Conservation (phyloP, 1,140 invertebrate species). For the Macrotrachela quadricornifera region DNA sequence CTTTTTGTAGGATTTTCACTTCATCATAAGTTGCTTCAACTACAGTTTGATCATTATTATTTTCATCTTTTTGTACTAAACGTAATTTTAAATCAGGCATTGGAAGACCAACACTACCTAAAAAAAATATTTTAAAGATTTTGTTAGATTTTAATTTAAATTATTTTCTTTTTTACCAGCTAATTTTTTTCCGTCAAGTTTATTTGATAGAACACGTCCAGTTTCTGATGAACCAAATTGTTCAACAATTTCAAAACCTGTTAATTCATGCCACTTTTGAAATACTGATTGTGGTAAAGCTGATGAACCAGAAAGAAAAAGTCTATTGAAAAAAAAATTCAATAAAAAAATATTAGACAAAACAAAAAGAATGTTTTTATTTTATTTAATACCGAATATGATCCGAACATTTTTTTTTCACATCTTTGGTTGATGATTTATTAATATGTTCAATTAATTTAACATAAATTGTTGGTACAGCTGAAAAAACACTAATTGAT, state of each 20-base stretch:
- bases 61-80: not conserved
- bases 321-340: too few relatives aligned
- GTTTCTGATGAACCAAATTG: constrained; percentile 77
- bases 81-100: not conserved
- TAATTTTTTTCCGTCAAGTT: constrained; percentile 38
- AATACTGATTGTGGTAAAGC: constrained; percentile 52
- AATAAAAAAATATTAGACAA: too few relatives aligned
- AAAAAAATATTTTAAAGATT: constrained; percentile 10
- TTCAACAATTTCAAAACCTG: constrained; percentile 57
- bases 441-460: constrained; percentile 41
- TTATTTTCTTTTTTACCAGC: constrained; percentile 48
- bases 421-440: too few relatives aligned
- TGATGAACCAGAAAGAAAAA: constrained; percentile 53
- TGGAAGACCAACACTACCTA: not conserved
- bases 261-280: constrained; percentile 55
- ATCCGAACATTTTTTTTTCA: too few relatives aligned
- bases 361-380: too few relatives aligned
- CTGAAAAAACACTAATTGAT: constrained; percentile 56
- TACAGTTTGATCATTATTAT: constrained; percentile 24
- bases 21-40: constrained; percentile 11
- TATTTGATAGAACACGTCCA: constrained; percentile 63
- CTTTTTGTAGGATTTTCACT: too few relatives aligned
- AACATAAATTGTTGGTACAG: constrained; percentile 66
- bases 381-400: too few relatives aligned
- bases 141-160: constrained; percentile 35